Conservation (phyloP, 1,140 invertebrate species). For the Macrocentrus cingulum region DNA sequence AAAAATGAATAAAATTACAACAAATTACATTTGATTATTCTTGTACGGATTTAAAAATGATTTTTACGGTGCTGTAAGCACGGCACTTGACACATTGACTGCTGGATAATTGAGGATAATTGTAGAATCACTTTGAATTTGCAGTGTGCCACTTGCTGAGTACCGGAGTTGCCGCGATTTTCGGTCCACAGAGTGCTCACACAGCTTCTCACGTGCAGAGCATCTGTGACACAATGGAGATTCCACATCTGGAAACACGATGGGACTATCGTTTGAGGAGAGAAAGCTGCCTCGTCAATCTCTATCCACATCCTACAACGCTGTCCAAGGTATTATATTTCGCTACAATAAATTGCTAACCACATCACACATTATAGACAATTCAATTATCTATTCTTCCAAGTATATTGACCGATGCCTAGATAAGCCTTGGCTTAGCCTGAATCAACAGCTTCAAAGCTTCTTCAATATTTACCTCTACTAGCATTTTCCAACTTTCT, state of each 20-base stretch:
- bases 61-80: too few relatives aligned
- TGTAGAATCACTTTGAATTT: constrained; percentile 41
- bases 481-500: too few relatives aligned
- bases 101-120: constrained; percentile 1
- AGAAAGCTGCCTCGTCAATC: constrained; percentile 89
- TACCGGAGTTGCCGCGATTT: constrained; percentile 88
- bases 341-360: neutral
- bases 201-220: constrained; percentile 92
- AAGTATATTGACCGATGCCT: neutral
- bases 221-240: constrained; percentile 94
- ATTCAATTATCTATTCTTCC: neutral
- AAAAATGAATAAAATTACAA: too few relatives aligned
- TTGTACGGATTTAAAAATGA: too few relatives aligned
- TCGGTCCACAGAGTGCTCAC: constrained; percentile 87
- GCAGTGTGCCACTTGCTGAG: constrained; percentile 86
- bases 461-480: too few relatives aligned
- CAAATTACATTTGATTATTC: too few relatives aligned
- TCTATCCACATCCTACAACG: constrained; percentile 89
- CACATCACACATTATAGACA: too few relatives aligned
- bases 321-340: constrained; percentile 80
- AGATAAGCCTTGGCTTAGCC: too few relatives aligned
- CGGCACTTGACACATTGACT: too few relatives aligned
- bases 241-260: constrained; percentile 91
- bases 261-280: constrained; percentile 87
- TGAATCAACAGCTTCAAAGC: too few relatives aligned